Base-by-base conservation (phyloP, 2,888 invertebrate species). In the Heliconius ismenius region DNA sequence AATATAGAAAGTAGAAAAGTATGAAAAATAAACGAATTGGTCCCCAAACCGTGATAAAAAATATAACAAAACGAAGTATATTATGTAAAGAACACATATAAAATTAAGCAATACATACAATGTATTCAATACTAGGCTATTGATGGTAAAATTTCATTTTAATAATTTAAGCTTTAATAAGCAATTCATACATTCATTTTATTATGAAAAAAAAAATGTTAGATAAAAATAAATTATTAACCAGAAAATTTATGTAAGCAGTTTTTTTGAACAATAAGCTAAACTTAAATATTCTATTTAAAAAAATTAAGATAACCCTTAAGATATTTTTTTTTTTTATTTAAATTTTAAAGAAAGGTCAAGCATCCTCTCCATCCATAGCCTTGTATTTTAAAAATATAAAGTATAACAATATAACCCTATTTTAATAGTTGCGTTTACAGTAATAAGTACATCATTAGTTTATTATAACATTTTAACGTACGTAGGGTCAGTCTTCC, bases 401-500 rank as follows among this genome's bases (percentile, higher is more conserved):
- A 26, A 67, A 68, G 4, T 69, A 49, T 75, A 58, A 58, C 36
- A 65, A 72, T 76, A 72, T 39, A 76, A 65, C 36, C 43, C 32
- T 63, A 75, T 62, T 67, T 73, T 67, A 70, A 67, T 73, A 75
- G 74, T 73, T 64, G 54, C 64, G 76, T 67, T 68, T 39, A 68
- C 80, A 79, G 80, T 82, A 83, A 87, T 92, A 92, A 92, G 92
- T 92, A 92, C 92, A 81, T 81, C 64, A 83, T 84, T 86, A 86
- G 81, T 83, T 83, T 84, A 85, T 88, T 86, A 84, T 86, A 85
- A 85, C 87, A 86, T 81, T 86, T 87, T 86, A 84, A 85, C 81
- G 79, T 83, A 87, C 87, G 84, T 88, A 83, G 83, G 82, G 83
- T 84, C 92, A 92, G 92, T 92, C 92, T 92, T 91, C 80, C 84